These are phyloP conservation scores for Luperina testacea DNA, from an alignment of 2,888 invertebrate species.

Conservation along the genomic window DNA sequence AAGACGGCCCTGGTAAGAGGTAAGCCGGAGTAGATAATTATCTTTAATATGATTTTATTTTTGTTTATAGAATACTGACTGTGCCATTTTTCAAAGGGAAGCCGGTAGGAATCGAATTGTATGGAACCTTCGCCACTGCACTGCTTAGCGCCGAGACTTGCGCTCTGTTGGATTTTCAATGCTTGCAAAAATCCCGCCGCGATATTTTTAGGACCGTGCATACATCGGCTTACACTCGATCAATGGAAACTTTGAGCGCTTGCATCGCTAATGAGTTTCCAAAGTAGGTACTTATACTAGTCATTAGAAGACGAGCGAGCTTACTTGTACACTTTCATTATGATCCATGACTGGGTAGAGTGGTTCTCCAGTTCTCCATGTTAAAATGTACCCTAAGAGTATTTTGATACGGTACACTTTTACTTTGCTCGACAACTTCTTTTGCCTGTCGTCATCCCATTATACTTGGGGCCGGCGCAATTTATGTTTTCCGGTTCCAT, in stretches of 20 bases:
- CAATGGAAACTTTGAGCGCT: slow-evolving; percentile 20
- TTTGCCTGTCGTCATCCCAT: neutral
- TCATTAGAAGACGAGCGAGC: neutral
- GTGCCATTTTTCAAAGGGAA: no score
- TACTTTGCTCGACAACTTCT: neutral
- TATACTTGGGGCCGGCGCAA: neutral
- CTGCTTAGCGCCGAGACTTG: no score
- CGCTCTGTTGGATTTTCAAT: neutral
- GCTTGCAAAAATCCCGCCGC: neutral
- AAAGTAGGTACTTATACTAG: neutral
- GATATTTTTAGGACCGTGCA: neutral
- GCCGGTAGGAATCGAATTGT: no score
- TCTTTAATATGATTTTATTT: no score
- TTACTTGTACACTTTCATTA: neutral
- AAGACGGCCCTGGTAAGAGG: no score
- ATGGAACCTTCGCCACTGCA: no score
- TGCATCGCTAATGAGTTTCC: slow-evolving; percentile 24
- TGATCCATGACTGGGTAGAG: neutral
- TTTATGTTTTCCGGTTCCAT: neutral
- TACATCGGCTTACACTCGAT: slow-evolving; percentile 6
- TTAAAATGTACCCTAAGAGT: neutral
- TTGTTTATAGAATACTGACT: no score
- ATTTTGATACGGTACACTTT: neutral
- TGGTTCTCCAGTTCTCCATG: no score
- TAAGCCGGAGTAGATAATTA: no score